Evolutionary conservation across 2,113 vertebrate genomes (phyloP).

Genomic region (Elephas maximus): DNA sequence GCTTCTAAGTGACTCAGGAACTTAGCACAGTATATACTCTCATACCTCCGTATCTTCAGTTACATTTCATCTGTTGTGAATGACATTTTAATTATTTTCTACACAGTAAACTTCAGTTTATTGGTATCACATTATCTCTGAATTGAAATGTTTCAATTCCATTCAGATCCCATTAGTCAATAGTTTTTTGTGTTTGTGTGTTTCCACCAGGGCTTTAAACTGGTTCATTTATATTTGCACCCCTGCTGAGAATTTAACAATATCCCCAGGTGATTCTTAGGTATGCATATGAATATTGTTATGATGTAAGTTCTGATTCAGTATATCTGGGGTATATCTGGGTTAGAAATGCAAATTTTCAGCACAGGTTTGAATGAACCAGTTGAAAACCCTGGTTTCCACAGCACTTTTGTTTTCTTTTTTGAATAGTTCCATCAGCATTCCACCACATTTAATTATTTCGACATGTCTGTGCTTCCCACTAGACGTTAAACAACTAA

Average conservation of each 20-base stretch:
- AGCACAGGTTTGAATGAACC: too few species aligned
- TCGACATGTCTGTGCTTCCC: neutral
- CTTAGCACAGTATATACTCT: neutral
- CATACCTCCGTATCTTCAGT: too few species aligned
- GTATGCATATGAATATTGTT: too few species aligned
- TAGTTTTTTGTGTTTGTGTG: neutral
- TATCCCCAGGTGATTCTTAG: too few species aligned
- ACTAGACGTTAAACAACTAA: neutral
- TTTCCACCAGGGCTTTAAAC: too few species aligned
- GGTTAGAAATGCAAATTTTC: too few species aligned
- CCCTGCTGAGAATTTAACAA: too few species aligned
- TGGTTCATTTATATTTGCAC: too few species aligned
- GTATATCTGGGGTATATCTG: too few species aligned
- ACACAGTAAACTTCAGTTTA: neutral
- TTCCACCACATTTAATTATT: neutral
- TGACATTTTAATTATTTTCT: neutral
- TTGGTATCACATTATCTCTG: neutral
- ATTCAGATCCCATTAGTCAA: neutral
- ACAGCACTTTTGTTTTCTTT: neutral
- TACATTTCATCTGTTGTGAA: neutral
- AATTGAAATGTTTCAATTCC: slow-evolving; percentile 4
- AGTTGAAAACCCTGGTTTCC: neutral
- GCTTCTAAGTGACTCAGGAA: neutral
- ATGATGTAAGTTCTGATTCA: too few species aligned
- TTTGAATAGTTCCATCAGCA: neutral